Base-by-base conservation (phyloP, 1,140 invertebrate genomes). In the Leucophenga varia region DNA sequence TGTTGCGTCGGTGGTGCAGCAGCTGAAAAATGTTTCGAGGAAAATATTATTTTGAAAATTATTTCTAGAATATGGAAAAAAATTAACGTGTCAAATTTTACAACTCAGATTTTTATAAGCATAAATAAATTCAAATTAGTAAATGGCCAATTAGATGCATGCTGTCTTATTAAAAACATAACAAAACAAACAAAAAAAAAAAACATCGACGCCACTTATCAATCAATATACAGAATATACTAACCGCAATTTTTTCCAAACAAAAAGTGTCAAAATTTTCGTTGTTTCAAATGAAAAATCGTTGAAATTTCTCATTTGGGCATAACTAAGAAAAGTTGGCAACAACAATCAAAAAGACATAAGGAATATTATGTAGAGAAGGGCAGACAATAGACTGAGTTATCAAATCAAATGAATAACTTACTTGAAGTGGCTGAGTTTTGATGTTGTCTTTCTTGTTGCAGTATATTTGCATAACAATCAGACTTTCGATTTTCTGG, bases 401-500 rank as follows among this genome's bases (percentile, higher is more conserved):
- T 45, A 38, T 28, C 28, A 41, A 42, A 17, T 30, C 36, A 59
- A 9, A 44, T 22, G n/a, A n/a, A n/a, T 17, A 35, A 28, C 37
- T 35, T 39, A 36, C 17, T 14, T n/a, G 37, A 44, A 38, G 3
- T 17, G 28, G 2, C 16, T 1, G 6, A 31, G 21, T 16, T 40
- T 30, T 57, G 59, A 13, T 61, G 64, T 12, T 58, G 64, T n/a
- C n/a, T n/a, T 12, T 72, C 67, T 51, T 69, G 72, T 32, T 71
- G 71, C 45, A 71, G 32, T 48, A 74, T 60, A 21, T 54, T 72
- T 1, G 64, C 47, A 49, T 74, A 74, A 16, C 71, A 65, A 54
- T 74, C 56, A 74, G 78, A 60, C 74, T 81, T 51, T 50, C 73
- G 74, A 59, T 78, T 76, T 46, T 65, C 53, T 6, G 61, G 55